Percentiles rank a stretch among this genome's conserved stretches.
Evolutionary conservation across 1,140 invertebrate species (phyloP).

Genomic region (Meloidogyne hapla): DNA sequence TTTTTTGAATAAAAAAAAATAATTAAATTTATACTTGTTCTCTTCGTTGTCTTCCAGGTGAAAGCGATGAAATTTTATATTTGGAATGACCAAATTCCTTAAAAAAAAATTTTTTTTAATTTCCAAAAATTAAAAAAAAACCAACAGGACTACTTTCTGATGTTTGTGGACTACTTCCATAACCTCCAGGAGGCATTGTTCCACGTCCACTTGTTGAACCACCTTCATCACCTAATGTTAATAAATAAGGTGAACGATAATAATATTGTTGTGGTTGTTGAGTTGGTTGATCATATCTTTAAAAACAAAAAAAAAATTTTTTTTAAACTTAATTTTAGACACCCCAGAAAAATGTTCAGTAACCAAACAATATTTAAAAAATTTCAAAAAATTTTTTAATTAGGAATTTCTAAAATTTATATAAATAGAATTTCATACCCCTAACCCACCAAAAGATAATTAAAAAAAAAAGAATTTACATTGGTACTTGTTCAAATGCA

Average conservation of each 20-base stretch:
- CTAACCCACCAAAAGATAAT: too few species aligned
- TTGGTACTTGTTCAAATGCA: too few species aligned
- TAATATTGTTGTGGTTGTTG: not conserved
- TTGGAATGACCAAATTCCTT: constrained; percentile 34
- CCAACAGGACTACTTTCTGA: constrained; percentile 32
- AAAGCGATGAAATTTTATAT: constrained; percentile 32
- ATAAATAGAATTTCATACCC: too few species aligned
- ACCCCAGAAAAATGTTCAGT: too few species aligned
- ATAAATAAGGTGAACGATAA: not conserved
- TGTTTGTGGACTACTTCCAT: constrained; percentile 29
- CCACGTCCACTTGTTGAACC: constrained; percentile 38
- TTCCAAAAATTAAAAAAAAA: not conserved
- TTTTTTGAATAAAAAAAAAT: not conserved
- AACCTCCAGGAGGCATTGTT: constrained; percentile 35
- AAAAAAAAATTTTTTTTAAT: not conserved
- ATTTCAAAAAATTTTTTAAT: too few species aligned
- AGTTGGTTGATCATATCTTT: constrained; percentile 16
- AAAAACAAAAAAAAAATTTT: not conserved
- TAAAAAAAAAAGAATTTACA: too few species aligned
- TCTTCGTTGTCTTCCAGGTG: constrained; percentile 5
- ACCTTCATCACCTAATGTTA: constrained; percentile 23
- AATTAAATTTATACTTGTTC: not conserved
- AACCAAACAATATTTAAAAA: too few species aligned
- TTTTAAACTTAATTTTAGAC: too few species aligned
- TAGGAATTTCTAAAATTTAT: too few species aligned